Evolutionary conservation across 2,113 vertebrate genomes (phyloP).

Genomic region (Melanocharis versteri): DNA sequence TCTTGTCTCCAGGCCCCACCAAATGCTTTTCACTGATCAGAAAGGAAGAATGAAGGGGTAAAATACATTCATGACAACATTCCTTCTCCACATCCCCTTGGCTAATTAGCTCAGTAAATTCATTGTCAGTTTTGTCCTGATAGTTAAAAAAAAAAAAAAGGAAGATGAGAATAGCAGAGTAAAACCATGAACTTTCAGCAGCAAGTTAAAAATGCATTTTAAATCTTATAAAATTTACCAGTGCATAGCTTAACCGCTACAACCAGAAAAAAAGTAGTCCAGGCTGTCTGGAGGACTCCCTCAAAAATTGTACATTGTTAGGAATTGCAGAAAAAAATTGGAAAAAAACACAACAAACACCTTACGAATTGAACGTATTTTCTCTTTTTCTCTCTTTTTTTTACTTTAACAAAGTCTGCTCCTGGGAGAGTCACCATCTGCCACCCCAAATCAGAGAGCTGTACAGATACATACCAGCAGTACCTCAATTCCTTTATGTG

Average conservation of each 20-base stretch:
- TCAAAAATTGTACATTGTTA: not conserved
- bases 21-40: not conserved
- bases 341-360: not conserved
- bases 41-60: not conserved
- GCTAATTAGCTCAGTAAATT: not conserved
- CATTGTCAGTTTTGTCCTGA: not conserved
- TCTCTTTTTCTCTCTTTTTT: not conserved
- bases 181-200: not conserved
- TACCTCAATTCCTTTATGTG: not conserved
- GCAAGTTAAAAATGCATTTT: not conserved
- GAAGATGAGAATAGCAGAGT: not conserved
- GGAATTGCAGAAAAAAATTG: not conserved
- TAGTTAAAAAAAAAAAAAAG: not conserved
- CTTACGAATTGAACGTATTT: not conserved
- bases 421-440: not conserved
- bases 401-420: not conserved
- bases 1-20: not conserved
- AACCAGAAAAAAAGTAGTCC: not conserved
- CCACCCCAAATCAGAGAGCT: not conserved
- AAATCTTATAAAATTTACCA: not conserved
- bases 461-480: not conserved
- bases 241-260: not conserved
- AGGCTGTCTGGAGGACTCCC: not conserved
- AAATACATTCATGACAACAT: not conserved
- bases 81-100: not conserved